Evolutionary conservation across 2,888 invertebrate species (phyloP).

Genomic region (Drosophila ustulata): DNA sequence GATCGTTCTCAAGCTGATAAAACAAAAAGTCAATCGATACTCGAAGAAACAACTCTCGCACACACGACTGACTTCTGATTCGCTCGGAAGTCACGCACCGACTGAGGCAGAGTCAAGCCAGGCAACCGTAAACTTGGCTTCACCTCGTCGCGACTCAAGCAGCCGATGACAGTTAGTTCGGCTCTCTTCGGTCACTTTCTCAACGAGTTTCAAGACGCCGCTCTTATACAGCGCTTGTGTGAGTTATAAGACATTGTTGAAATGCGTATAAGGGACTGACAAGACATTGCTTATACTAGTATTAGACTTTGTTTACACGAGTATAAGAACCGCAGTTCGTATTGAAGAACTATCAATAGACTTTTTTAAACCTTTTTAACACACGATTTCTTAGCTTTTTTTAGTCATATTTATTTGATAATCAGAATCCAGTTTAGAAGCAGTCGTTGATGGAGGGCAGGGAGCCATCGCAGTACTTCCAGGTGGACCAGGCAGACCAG

Average conservation of each 20-base stretch:
- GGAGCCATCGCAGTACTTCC: conserved; percentile 58
- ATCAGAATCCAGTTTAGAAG: conserved; percentile 46
- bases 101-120: conserved; percentile 48
- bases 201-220: conserved; percentile 29
- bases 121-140: conserved; percentile 51
- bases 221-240: conserved; percentile 15
- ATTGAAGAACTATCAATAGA: background rate
- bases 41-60: conserved; percentile 3
- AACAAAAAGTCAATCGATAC: conserved; percentile 1
- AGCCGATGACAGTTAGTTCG: conserved; percentile 42
- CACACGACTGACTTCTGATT: conserved; percentile 39
- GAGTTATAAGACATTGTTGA: background rate
- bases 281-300: background rate
- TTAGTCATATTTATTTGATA: conserved; percentile 20
- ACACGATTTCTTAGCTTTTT: background rate
- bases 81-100: conserved; percentile 65
- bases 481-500: conserved; percentile 73
- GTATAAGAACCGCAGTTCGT: background rate
- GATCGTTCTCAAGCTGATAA: conserved; percentile 21
- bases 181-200: conserved; percentile 43
- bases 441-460: conserved; percentile 58
- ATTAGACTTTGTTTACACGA: background rate
- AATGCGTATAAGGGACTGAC: background rate
- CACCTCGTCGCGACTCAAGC: conserved; percentile 26
- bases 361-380: background rate